A percentile compares a stretch with the other conserved stretches of the same genome.
Evolutionary conservation across 1,140 invertebrate genomes (phyloP).

Genomic region (Pararge aegeria): DNA sequence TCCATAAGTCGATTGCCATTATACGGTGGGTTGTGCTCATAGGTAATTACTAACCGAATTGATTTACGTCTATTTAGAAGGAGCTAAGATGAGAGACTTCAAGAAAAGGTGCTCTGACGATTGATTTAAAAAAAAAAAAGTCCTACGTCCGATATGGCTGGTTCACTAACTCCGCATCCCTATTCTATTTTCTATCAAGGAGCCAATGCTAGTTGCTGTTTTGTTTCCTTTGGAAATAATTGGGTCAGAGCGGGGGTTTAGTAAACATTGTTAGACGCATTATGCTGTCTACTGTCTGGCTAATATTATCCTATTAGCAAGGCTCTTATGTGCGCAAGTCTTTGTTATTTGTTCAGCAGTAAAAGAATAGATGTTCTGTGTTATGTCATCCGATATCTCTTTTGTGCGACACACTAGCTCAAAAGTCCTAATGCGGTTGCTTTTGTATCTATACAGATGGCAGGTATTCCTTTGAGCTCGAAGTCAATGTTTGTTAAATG

Average conservation of each 20-base stretch:
- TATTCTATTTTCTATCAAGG: neutral
- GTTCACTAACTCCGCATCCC: neutral
- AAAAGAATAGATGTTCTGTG: neutral
- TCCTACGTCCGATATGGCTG: neutral
- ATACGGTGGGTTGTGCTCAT: no score
- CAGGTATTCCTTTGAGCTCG: neutral
- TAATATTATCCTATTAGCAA: conserved; percentile 2
- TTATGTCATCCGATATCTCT: neutral
- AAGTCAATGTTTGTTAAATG: neutral
- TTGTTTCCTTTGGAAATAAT: conserved; percentile 6
- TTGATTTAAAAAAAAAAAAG: neutral
- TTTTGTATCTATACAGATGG: neutral
- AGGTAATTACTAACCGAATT: no score
- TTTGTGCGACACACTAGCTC: neutral
- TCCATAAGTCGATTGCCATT: no score
- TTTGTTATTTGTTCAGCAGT: neutral
- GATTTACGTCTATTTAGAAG: no score
- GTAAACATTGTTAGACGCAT: neutral
- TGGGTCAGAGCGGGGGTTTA: neutral
- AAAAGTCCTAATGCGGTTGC: neutral
- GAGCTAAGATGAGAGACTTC: no score
- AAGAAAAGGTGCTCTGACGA: no score
- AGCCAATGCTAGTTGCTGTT: neutral
- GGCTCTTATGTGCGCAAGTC: neutral
- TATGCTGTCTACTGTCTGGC: conserved; percentile 2